Evolutionary conservation across 2,797 vertebrate species (phyloP).

Genomic region (Melanotaenia maccullochi): DNA sequence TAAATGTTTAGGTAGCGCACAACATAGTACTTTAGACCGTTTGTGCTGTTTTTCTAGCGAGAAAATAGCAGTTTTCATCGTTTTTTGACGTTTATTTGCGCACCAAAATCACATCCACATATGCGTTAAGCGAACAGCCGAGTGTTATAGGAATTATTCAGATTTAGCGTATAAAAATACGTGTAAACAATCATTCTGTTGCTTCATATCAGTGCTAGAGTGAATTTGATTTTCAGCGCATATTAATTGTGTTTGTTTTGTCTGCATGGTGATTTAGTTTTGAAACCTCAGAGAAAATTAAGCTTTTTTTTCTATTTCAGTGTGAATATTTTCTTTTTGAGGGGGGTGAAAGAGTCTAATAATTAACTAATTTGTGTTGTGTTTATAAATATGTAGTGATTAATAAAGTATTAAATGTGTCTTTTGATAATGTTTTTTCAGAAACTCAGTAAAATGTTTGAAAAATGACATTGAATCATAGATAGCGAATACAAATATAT

Average conservation of each 20-base stretch:
- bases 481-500: not conserved
- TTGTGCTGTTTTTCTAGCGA: not conserved
- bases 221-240: not conserved
- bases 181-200: not conserved
- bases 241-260: not conserved
- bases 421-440: not conserved
- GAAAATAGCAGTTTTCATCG: not conserved
- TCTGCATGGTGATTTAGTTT: not conserved
- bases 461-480: not conserved
- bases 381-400: slow-evolving; percentile 4
- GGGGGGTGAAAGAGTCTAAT: not conserved
- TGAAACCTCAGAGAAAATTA: not conserved
- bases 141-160: too few relatives aligned
- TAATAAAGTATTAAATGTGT: slow-evolving; percentile 8
- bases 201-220: not conserved
- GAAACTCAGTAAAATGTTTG: slow-evolving; percentile 1
- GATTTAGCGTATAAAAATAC: not conserved
- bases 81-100: not conserved
- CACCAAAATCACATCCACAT: not conserved
- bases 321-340: not conserved
- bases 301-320: not conserved
- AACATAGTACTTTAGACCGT: not conserved
- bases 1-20: not conserved
- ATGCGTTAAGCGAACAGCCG: not conserved
- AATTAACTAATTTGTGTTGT: not conserved